A percentile compares a stretch with the other conserved stretches of the same genome.
phyloP scores from a whole-genome alignment of 2,113 vertebrate species.

The Pomatorhinus ruficollis region DNA sequence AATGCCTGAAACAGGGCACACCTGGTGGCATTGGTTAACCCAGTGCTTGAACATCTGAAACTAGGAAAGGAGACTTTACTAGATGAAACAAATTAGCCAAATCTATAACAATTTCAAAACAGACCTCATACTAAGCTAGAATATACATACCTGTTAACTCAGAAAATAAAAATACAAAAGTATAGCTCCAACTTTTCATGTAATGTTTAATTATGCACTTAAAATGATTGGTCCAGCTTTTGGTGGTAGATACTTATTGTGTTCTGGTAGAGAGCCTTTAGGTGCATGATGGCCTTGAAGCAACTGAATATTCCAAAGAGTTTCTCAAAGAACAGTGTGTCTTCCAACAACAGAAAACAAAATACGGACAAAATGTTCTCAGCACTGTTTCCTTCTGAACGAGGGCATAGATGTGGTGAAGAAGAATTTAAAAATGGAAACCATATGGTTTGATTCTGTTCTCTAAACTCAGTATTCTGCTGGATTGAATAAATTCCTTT shows the following conservation, averaged over 20 bases:
- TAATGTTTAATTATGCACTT: background rate
- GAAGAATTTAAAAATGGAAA: constrained; percentile 50
- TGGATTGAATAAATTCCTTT: background rate
- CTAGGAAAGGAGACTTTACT: background rate
- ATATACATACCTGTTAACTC: background rate
- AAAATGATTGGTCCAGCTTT: background rate
- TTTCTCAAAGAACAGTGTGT: constrained; percentile 10
- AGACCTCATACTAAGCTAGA: background rate
- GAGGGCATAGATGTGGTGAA: constrained; percentile 26
- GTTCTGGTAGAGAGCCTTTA: background rate
- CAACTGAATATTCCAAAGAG: background rate
- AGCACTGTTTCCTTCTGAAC: background rate
- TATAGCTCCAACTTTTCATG: background rate
- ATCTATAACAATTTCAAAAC: background rate
- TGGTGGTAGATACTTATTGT: background rate
- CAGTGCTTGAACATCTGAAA: background rate
- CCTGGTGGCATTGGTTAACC: background rate
- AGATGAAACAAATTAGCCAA: background rate
- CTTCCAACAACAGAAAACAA: constrained; percentile 40
- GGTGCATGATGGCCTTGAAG: background rate
- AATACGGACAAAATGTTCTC: constrained; percentile 25
- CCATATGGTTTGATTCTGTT: constrained; percentile 45
- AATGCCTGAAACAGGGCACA: background rate
- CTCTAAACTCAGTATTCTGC: background rate
- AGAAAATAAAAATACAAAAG: background rate